Evolutionary conservation across 2,888 invertebrate species (phyloP), one percentile per base, ranked within the genome.

Genomic region (Xylophagus ater): DNA sequence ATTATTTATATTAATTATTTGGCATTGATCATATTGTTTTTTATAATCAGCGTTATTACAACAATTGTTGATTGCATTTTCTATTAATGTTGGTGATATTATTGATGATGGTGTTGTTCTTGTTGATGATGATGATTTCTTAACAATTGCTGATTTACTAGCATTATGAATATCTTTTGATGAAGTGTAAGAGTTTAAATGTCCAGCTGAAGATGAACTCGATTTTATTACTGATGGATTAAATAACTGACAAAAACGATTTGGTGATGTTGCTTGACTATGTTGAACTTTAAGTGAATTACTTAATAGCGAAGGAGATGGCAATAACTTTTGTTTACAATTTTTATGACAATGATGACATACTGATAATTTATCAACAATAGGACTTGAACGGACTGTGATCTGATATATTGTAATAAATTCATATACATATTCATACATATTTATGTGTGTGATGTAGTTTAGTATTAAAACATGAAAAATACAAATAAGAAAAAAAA

Each of bases 341-440:
- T 80, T 81, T 65, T 78, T 81, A 56, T 82, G 83, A 64, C 83
- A 83, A 61, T 81, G 78, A 48, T 78, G 74, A 64, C 83, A 83
- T 39, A 83, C 78, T 38, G 79, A 73, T 53, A 81, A 71, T 41
- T 77, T 75, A 62, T 81, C 82, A 44, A 78, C 74, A 42, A 78
- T 73, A 43, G 81, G 81, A 61, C 81, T 81, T 35, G 82, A 82
- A 53, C 81, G 72, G 40, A 83, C 81, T 34, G 82, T 82, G 49
- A 81, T 80, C 81, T 82, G n/a, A n/a, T n/a, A n/a, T n/a, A n/a
- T n/a, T n/a, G n/a, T n/a, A n/a, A n/a, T n/a, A n/a, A n/a, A n/a
- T n/a, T n/a, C n/a, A n/a, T n/a, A n/a, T n/a, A n/a, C n/a, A n/a
- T n/a, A n/a, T n/a, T n/a, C n/a, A n/a, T n/a, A n/a, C n/a, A n/a